Evolutionary conservation across 2,888 invertebrate species (phyloP), one percentile per base, ranked within the genome.

Genomic region (Caenorhabditis japonica): DNA sequence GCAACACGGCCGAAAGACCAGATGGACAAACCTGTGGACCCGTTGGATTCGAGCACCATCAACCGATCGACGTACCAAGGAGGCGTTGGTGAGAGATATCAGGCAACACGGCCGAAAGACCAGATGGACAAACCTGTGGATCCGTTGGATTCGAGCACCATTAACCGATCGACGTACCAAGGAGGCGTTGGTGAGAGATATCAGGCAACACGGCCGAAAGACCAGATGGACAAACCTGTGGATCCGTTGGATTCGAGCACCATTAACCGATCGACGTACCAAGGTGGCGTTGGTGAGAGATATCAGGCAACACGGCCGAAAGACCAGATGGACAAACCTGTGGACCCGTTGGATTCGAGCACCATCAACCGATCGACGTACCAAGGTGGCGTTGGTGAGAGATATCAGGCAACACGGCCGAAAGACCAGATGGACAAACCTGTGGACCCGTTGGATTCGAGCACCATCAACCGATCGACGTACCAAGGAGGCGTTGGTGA

Each of bases 141-240:
- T 23, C 25, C 52, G 10, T 8, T 62, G 5, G 53, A 62, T 27
- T 49, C 51, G 1, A 52, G 25, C 12, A 62, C 53, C 15, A 53
- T 62, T 53, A 61, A 61, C 17, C 19, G 61, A 17, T 17, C 34
- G 1, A 61, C 61, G 10, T 61, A 61, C 43, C 61, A 61, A 52
- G 61, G 61, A n/a, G 61, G 61, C 2, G 30, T 41, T 34, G 61
- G 44, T 0, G 61, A 61, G 5, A 52, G 61, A 34, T 61, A 34
- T 25, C 47, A 47, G 19, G 43, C 60, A 21, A 33, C 41, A 12
- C 27, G 51, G 8, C 56, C 56, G 12, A 56, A 56, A 15, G 56
- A 56, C 46, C 19, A 19, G 21, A 17, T 56, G 13, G 56, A 56
- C 21, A 27, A 33, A 30, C 44, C 56, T 13, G 46, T 10, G 13